Percentiles rank a stretch among this genome's conserved stretches.
These are phyloP conservation scores for Branchinecta sandiegonensis DNA, from an alignment of 2,888 invertebrate species.

Conservation along the genomic window DNA sequence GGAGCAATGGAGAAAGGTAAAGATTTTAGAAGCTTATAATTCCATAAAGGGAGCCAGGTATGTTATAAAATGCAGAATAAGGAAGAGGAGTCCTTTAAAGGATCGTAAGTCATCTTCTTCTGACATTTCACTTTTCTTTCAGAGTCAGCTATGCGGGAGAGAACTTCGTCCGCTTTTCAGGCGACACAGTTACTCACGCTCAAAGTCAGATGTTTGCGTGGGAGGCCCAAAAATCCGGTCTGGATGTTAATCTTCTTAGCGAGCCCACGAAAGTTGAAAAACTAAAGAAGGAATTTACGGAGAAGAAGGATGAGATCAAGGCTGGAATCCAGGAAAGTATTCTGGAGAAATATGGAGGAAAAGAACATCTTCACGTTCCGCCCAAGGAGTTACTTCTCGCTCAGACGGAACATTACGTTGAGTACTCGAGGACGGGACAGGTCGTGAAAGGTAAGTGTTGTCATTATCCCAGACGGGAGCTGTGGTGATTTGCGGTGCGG, in stretches of 20 bases:
- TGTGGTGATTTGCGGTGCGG: no score
- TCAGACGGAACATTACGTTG: conserved; percentile 88
- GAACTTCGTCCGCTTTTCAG: conserved; percentile 86
- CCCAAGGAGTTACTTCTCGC: conserved; percentile 77
- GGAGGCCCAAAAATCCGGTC: conserved; percentile 84
- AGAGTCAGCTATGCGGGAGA: conserved; percentile 76
- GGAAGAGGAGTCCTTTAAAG: no score
- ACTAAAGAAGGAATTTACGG: conserved; percentile 72
- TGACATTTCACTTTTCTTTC: conserved; percentile 26
- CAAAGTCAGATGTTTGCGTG: conserved; percentile 90
- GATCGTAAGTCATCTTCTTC: no score
- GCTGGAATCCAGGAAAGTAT: conserved; percentile 63
- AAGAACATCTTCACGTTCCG: conserved; percentile 73
- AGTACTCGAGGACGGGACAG: conserved; percentile 87
- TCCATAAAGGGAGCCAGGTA: no score
- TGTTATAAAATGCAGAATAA: no score
- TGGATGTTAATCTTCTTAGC: conserved; percentile 86
- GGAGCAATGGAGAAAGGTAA: no score
- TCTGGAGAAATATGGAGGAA: conserved; percentile 85
- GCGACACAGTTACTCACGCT: conserved; percentile 82
- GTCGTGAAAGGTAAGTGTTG: conserved; percentile 37
- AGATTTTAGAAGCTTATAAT: no score
- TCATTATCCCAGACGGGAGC: no score
- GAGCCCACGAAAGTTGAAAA: conserved; percentile 95
- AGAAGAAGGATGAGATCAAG: conserved; percentile 79